These are phyloP conservation scores for Galeruca laticollis DNA, from an alignment of 2,888 invertebrate genomes.

Conservation along the genomic window DNA sequence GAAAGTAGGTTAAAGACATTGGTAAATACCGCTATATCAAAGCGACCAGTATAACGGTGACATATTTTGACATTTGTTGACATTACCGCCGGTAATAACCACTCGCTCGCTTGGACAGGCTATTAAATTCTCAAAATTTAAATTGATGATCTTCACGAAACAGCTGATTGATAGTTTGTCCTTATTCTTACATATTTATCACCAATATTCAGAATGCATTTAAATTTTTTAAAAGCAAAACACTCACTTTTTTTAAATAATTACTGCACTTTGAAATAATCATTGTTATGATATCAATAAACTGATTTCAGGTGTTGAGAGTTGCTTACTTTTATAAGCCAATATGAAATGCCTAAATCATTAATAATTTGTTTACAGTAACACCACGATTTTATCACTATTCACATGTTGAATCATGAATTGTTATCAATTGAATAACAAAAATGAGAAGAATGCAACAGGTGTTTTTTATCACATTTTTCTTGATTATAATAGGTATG, in stretches of 20 bases:
- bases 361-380: neutral
- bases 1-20: too few species aligned
- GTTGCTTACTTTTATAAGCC: neutral
- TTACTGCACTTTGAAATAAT: neutral
- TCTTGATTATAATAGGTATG: too few species aligned
- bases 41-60: too few species aligned
- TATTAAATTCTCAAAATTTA: too few species aligned
- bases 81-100: too few species aligned
- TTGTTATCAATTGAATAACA: neutral
- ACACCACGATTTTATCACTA: neutral
- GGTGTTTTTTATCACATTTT: neutral
- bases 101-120: too few species aligned
- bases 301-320: neutral
- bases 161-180: too few species aligned
- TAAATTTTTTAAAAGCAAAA: neutral
- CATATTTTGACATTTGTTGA: too few species aligned
- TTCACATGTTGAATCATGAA: neutral
- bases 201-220: neutral
- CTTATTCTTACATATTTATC: too few species aligned
- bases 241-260: neutral
- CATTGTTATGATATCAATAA: neutral
- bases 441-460: neutral
- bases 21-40: too few species aligned
- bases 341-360: neutral
- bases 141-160: too few species aligned